Evolutionary conservation across 2,888 invertebrate genomes (phyloP).

Genomic region (Aporophyla lueneburgensis): DNA sequence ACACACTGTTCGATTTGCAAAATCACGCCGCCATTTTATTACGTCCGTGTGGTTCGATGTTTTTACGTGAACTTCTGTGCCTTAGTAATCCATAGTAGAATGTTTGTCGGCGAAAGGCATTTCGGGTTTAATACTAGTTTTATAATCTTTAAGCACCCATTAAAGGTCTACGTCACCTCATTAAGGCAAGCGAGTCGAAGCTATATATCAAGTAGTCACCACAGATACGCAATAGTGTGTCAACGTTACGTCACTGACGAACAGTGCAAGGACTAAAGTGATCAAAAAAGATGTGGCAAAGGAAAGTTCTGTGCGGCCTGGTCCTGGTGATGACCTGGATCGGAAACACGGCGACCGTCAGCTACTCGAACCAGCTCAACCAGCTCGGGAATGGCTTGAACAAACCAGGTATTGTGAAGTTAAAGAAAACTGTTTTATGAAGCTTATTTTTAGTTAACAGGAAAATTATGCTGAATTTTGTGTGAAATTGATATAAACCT

Average conservation of each 20-base stretch:
- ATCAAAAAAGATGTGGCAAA: slow-evolving; percentile 77
- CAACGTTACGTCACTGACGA: slow-evolving; percentile 15
- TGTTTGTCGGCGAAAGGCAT: slow-evolving; percentile 20
- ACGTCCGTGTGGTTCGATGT: no score
- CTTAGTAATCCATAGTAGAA: background rate
- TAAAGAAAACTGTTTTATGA: background rate
- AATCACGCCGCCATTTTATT: no score
- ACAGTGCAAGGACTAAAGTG: slow-evolving; percentile 54
- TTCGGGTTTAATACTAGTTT: slow-evolving; percentile 7
- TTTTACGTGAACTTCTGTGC: background rate
- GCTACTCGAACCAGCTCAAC: slow-evolving; percentile 76
- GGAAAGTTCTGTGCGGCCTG: slow-evolving; percentile 74
- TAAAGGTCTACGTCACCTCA: slow-evolving; percentile 70
- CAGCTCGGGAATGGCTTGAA: slow-evolving; percentile 76
- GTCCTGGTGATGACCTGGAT: slow-evolving; percentile 82
- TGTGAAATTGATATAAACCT: no score
- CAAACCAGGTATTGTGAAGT: slow-evolving; percentile 80
- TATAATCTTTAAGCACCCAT: slow-evolving; percentile 22
- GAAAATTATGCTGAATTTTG: background rate
- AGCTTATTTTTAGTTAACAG: background rate
- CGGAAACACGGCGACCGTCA: slow-evolving; percentile 80
- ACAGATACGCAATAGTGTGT: slow-evolving; percentile 35
- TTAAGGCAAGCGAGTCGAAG: slow-evolving; percentile 66
- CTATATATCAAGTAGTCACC: slow-evolving; percentile 21
- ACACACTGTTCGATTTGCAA: no score